Evolutionary conservation across 1,140 invertebrate genomes (phyloP).

Genomic region (Centruroides vittatus): DNA sequence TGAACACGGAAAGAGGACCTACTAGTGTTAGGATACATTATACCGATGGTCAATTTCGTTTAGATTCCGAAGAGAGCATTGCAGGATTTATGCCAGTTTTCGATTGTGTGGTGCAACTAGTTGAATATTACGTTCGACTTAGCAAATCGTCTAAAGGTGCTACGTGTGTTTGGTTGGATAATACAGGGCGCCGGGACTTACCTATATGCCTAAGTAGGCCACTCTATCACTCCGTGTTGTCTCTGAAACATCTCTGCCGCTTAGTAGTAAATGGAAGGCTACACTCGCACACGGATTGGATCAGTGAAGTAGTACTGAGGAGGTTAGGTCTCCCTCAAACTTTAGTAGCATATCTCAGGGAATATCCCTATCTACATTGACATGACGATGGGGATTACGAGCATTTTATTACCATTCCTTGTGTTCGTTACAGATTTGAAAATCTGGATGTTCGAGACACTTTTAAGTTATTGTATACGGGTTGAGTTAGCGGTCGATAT

Average conservation of each 20-base stretch:
- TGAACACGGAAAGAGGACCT: conserved; percentile 66
- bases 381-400: too few relatives aligned
- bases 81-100: conserved; percentile 53
- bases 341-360: too few relatives aligned
- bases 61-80: conserved; percentile 55
- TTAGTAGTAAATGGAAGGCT: conserved; percentile 34
- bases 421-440: too few relatives aligned
- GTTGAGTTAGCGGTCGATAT: too few relatives aligned
- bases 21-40: conserved; percentile 67
- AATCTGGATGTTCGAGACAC: too few relatives aligned
- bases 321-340: too few relatives aligned
- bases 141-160: not conserved
- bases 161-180: conserved; percentile 41
- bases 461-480: too few relatives aligned
- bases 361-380: too few relatives aligned
- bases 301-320: too few relatives aligned
- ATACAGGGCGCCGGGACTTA: conserved; percentile 54
- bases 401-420: too few relatives aligned
- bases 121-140: conserved; percentile 50
- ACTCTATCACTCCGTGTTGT: conserved; percentile 39
- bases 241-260: conserved; percentile 52
- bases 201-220: conserved; percentile 53
- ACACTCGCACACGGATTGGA: too few relatives aligned
- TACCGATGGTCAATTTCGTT: conserved; percentile 49
- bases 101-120: conserved; percentile 52